Percentiles rank a stretch among this genome's conserved stretches.
Evolutionary conservation across 2,113 vertebrate species (phyloP).

Genomic region (Pelobates fuscus): DNA sequence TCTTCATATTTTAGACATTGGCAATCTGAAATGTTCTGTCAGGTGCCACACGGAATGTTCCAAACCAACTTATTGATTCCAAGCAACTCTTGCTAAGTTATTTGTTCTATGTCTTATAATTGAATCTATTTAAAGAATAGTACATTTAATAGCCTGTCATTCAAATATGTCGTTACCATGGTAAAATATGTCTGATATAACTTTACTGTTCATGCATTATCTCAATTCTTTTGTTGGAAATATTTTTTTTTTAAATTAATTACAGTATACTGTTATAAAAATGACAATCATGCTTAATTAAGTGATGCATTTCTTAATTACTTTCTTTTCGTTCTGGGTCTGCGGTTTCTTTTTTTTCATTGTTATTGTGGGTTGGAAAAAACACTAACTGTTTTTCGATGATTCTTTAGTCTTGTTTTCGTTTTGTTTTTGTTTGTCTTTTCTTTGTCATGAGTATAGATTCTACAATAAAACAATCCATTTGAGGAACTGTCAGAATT

Average conservation of each 20-base stretch:
- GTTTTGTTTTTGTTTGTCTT: too few relatives aligned
- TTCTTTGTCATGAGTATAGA: too few relatives aligned
- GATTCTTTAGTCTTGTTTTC: too few relatives aligned
- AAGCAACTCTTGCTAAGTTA: background rate
- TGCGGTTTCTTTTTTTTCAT: background rate
- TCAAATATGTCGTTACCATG: slow-evolving; percentile 2
- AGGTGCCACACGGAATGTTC: background rate
- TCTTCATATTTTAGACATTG: too few relatives aligned
- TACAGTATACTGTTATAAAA: background rate
- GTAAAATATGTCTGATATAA: slow-evolving; percentile 10
- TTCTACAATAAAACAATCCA: too few relatives aligned
- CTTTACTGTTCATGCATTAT: background rate
- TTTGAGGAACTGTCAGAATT: too few relatives aligned
- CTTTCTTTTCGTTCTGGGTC: background rate
- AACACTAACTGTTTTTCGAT: too few relatives aligned
- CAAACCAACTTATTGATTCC: background rate
- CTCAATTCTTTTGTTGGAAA: background rate
- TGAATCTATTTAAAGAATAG: background rate
- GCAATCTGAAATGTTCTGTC: background rate
- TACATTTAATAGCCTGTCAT: background rate
- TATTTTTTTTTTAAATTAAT: background rate
- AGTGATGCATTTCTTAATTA: background rate
- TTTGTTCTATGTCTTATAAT: background rate
- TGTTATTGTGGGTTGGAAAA: too few relatives aligned
- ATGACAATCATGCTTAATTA: background rate